Conservation (phyloP, 2,113 vertebrate species). For the Zingel zingel region DNA sequence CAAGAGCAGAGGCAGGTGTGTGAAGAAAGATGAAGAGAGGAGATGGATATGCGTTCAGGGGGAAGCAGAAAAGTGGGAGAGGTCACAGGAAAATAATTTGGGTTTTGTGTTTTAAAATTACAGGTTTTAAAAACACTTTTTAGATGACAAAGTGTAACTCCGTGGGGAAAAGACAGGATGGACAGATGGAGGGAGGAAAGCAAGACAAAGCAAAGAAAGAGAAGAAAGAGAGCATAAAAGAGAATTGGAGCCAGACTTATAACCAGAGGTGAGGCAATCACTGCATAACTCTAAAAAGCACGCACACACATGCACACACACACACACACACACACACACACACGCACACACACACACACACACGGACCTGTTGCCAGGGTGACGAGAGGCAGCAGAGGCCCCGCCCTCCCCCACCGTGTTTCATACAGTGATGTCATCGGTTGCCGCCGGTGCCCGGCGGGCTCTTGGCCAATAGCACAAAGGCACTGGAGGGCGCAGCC, state of each 20-base stretch:
- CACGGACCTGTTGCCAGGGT: constrained; percentile 77
- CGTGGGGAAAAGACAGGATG: not conserved
- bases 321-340: constrained; percentile 14
- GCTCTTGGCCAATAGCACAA: constrained; percentile 73
- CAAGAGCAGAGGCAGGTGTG: constrained; percentile 57
- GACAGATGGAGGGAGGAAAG: not conserved
- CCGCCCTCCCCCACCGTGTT: constrained; percentile 59
- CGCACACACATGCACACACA: constrained; percentile 5
- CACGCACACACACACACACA: constrained; percentile 16
- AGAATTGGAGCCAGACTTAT: constrained; percentile 31
- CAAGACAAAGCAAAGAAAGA: not conserved
- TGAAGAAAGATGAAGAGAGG: not conserved
- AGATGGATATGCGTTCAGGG: not conserved
- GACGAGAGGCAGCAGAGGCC: constrained; percentile 67
- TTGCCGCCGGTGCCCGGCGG: constrained; percentile 49
- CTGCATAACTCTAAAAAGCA: constrained; percentile 53
- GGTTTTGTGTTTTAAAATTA: constrained; percentile 4
- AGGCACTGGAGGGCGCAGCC: constrained; percentile 57
- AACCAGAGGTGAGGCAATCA: constrained; percentile 61
- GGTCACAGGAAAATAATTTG: not conserved
- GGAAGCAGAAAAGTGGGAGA: not conserved
- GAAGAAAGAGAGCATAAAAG: constrained; percentile 12
- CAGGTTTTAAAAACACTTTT: not conserved
- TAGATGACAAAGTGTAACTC: not conserved
- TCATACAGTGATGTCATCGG: constrained; percentile 74